Evolutionary conservation across 2,113 vertebrate genomes (phyloP).

Genomic region (Phainopepla nitens): DNA sequence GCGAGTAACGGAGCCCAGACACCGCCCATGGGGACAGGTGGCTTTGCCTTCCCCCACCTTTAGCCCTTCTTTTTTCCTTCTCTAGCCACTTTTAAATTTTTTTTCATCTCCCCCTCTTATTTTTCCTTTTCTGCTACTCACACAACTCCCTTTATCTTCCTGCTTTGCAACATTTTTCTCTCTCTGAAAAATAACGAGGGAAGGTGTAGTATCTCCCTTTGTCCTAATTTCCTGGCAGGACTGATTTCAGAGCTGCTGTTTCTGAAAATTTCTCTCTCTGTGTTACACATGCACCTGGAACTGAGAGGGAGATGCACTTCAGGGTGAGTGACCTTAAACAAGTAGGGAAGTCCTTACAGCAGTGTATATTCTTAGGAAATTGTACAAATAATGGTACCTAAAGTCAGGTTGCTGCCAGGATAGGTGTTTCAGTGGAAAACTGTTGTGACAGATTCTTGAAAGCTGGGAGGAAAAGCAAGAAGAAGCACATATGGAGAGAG

Average conservation of each 20-base stretch:
- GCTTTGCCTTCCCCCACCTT: background rate
- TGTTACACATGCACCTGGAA: background rate
- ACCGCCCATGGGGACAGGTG: rapidly evolving
- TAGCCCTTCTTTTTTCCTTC: background rate
- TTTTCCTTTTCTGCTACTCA: background rate
- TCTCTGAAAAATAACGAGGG: background rate
- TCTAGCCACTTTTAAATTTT: background rate
- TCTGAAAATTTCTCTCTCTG: background rate
- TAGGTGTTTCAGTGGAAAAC: background rate
- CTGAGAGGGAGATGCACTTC: background rate
- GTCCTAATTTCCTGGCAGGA: background rate
- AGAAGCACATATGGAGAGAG: background rate
- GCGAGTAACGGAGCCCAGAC: background rate
- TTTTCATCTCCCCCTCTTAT: background rate
- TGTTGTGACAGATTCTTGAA: background rate
- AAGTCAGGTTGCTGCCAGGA: background rate
- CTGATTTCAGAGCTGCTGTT: background rate
- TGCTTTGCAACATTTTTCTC: background rate
- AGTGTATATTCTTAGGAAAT: background rate
- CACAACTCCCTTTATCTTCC: background rate
- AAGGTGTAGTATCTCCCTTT: background rate
- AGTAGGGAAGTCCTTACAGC: background rate
- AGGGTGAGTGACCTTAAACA: background rate
- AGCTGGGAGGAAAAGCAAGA: background rate
- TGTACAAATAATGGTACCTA: background rate